Conservation (phyloP, 1,140 invertebrate species). For the Ips typographus region DNA sequence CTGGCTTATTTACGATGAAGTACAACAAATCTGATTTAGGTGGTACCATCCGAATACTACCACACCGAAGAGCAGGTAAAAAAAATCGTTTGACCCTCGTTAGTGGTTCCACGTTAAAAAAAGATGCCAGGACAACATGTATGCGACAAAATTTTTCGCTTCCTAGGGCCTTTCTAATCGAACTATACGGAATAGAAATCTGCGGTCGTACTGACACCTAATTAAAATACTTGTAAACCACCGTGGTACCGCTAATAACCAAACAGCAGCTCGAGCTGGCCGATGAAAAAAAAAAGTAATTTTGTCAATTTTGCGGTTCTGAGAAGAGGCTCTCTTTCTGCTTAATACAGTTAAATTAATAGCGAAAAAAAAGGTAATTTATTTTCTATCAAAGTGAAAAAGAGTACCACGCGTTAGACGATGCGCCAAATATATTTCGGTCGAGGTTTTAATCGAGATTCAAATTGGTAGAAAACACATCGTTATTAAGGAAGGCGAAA, state of each 20-base stretch:
- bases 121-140: neutral
- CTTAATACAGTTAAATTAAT: conserved; percentile 14
- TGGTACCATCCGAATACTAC: neutral
- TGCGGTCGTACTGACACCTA: neutral
- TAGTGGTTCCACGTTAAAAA: neutral
- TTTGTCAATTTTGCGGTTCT: conserved; percentile 17
- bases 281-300: conserved; percentile 7
- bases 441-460: neutral
- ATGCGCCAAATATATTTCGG: conserved; percentile 6
- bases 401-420: conserved; percentile 13
- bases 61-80: conserved; percentile 3
- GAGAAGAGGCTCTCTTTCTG: neutral
- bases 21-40: neutral
- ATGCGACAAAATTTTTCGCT: neutral
- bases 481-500: no score
- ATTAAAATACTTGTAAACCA: conserved; percentile 10
- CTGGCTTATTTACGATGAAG: neutral
- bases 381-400: conserved; percentile 19
- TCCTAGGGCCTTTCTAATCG: neutral
- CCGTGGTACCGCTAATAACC: conserved; percentile 11
- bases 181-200: neutral
- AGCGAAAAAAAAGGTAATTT: conserved; percentile 7
- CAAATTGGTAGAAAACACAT: no score
- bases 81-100: conserved; percentile 2
- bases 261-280: neutral